Percentiles rank a stretch among this genome's conserved stretches.
These are phyloP conservation scores for Biston stratarius DNA, from an alignment of 2,888 invertebrate species.

Conservation along the genomic window DNA sequence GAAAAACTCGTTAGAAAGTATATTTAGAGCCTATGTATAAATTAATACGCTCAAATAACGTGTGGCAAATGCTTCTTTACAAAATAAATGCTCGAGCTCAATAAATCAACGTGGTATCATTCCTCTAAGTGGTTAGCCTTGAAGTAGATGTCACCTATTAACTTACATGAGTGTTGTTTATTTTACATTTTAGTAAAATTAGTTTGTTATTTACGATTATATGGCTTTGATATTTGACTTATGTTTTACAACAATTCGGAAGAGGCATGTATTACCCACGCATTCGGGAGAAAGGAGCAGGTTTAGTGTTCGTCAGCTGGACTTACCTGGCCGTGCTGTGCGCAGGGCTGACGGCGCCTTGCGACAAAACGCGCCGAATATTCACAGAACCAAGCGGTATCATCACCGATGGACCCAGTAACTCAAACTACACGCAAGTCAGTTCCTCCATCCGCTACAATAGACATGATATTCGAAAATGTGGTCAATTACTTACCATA, in stretches of 20 bases:
- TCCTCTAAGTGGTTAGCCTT: conserved; percentile 84
- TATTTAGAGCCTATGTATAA: conserved; percentile 54
- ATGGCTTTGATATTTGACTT: conserved; percentile 85
- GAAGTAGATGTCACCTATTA: conserved; percentile 85
- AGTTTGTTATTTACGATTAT: conserved; percentile 81
- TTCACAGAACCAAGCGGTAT: conserved; percentile 93
- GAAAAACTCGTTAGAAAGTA: conserved; percentile 80
- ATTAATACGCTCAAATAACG: conserved; percentile 57
- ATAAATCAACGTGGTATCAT: conserved; percentile 68
- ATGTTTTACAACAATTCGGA: conserved; percentile 78
- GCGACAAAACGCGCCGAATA: conserved; percentile 94
- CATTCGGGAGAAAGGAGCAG: conserved; percentile 82
- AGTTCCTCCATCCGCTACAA: conserved; percentile 47
- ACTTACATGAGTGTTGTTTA: conserved; percentile 84
- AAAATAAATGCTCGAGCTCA: conserved; percentile 54
- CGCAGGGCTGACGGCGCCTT: conserved; percentile 87
- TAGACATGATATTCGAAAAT: conserved; percentile 11
- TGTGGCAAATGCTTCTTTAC: conserved; percentile 51
- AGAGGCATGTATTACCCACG: conserved; percentile 85
- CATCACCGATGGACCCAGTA: conserved; percentile 95
- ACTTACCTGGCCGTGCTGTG: conserved; percentile 79
- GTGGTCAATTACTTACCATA: conserved; percentile 1
- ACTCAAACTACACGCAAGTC: conserved; percentile 94
- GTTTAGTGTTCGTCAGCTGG: conserved; percentile 82
- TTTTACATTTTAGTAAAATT: conserved; percentile 84